Evolutionary conservation across 2,797 vertebrate species (phyloP), one percentile per base, ranked within the genome.

Genomic region (Paedocypris micromegethes): DNA sequence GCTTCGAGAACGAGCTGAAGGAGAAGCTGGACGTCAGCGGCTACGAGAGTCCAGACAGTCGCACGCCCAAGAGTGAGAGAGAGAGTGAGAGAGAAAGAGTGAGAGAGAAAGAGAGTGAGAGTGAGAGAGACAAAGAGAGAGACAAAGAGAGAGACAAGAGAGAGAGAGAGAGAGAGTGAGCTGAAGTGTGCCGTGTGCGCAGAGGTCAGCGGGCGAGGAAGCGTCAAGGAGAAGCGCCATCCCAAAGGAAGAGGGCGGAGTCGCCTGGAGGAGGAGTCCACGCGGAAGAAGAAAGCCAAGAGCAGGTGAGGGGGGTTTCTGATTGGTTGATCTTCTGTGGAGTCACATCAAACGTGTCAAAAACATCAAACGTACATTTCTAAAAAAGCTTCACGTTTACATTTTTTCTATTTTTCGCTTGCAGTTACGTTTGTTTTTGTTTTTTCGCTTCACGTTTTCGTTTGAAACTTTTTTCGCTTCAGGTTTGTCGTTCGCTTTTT

Each of bases 1-100:
- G 96, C 2, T 98, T 98, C 8, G 96, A 98, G 60, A 97, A 96
- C 0, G 96, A 98, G 77, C 87, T 98, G n/a, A 98, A 98, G 72
- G 96, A 98, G 73, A 98, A 97, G 79, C 85, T 98, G 83, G 96
- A 96, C 74, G 84, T 93, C 75, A 93, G 90, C 0, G 92, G 95
- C 75, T 93, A 95, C 0, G 96, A 98, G 72, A 92, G 83, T 43
- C 68, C 93, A 4, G 93, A 86, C 3, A 86, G 87, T 54, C 88
- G 90, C 72, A 85, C 70, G 23, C 45, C 92, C 64, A 98, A 98
- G 88, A 98, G 96, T 95, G 23, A 23, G 23, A 1, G 23, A 23
- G 23, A 1, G 23, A 23, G 23, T 23, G 23, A 23, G 23, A 23
- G 23, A 23, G 23, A 23, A 1, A 23, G 23, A 23, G n/a, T n/a